Evolutionary conservation across 2,888 invertebrate genomes (phyloP), one percentile per base, ranked within the genome.

Genomic region (Pocota personata): DNA sequence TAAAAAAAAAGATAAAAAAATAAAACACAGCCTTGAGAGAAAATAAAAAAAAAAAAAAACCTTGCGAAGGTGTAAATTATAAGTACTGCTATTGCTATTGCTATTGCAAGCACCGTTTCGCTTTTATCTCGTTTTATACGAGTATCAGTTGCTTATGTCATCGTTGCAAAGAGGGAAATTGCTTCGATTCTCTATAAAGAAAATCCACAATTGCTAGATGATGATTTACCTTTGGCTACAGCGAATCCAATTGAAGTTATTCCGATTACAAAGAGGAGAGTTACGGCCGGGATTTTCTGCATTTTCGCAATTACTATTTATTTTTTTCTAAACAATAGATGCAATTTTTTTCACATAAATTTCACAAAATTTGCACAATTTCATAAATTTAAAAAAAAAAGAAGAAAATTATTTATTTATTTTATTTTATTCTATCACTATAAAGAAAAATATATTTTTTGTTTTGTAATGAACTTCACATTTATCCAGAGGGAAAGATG

Each of bases 101-200:
- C 69, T 64, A 78, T 83, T 83, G 71, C 86, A 77, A 82, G 48
- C 80, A 82, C 82, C 76, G 86, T 86, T 82, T 86, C 82, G 86
- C 86, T 86, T 86, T 86, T 86, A 82, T 72, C 72, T 76, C 43
- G 35, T 16, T 43, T 19, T 50, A 24, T 46, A 67, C 50, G 10
- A 43, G 50, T 19, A 60, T 37, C 52, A 19, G 37, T 46, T 75
- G 82, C 82, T 86, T 86, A 86, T 86, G 86, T 86, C 86, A 86
- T 86, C 86, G 58, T 66, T 62, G 76, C 82, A 67, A 72, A 72
- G 82, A 77, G 82, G 46, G 72, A 86, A 86, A 82, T 62, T 67
- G 60, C 40, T 82, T 66, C 66, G 32, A 52, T 64, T 71, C 43
- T 32, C 24, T 5, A 48, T 27, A 67, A 60, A 67, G 27, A 46